Base-by-base conservation (phyloP, 2,113 vertebrate genomes). In the Gymnobelideus leadbeateri region DNA sequence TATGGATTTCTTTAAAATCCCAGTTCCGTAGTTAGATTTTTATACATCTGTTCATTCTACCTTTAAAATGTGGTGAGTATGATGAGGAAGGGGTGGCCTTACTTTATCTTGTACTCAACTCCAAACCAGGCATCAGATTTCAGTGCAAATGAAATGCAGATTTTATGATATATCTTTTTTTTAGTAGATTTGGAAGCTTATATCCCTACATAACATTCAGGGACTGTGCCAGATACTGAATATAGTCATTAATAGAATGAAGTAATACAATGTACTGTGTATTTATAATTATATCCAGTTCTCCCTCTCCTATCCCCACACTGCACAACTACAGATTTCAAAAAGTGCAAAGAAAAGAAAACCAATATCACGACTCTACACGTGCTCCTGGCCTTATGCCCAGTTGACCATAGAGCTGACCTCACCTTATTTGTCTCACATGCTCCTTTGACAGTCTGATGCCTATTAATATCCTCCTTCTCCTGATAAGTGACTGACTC, bases 91-190 rank as follows among this genome's bases (percentile, higher is more conserved):
- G 9, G 89, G 47, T 90, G 89, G 46, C 47, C 47, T 90, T 90
- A 49, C 28, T 50, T 90, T 90, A 49, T 47, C 89, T 90, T 31
- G 47, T 49, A 50, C 24, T 90, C 47, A 49, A 89, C 47, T 49
- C 49, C 16, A 90, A 50, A 50, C 47, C 47, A 90, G 89, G 47
- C 46, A 28, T 49, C 49, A 90, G 89, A 90, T 49, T 51, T 90
- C 89, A 49, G 24, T 90, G 47, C 31, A 90, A 90, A 90, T 47
- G 49, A 90, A 90, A 49, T 90, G 28, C 25, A 90, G 89, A 47
- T 50, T 84, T 84, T 84, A 84, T 43, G n/a, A 84, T 84, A 84
- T 84, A 84, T 84, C 68, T 84, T 84, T 43, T 84, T 84, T 84
- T 84, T 19, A 43, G 68, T 84, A 43, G 6, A 43, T 84, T 84